Base-by-base conservation (phyloP, 2,113 vertebrate species). In the Thymallus thymallus region DNA sequence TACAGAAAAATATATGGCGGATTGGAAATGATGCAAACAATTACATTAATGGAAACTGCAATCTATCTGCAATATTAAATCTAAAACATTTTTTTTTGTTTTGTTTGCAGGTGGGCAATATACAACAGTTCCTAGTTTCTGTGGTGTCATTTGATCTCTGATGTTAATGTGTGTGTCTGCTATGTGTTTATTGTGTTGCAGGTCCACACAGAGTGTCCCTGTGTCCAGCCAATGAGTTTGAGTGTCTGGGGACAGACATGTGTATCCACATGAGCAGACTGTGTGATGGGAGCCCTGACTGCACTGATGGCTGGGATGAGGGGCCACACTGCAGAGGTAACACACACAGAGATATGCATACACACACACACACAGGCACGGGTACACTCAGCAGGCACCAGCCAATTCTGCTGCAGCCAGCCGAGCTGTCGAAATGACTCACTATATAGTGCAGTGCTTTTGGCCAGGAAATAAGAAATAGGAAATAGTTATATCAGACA, bases 191-290 rank as follows among this genome's bases (percentile, higher is more conserved):
- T 62, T 86, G 12, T 81, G 12, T 26, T 84, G 10, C 89, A 99
- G 97, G 97, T 88, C 92, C 94, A 18, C 95, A 97, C 88, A 96
- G 94, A 76, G 87, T 93, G 41, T 95, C 94, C 1, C 92, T 95
- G 71, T 99, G 97, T 89, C 96, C 96, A 4, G 96, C 95, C 3
- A 98, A 98, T 0, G 95, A 98, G 51, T 91, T 96, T 79, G 95
- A 95, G 62, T 99, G 97, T 85, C 91, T 96, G 84, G 96, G 96
- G 72, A 93, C 94, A 0, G 96, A 98, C 60, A 88, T 95, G 0
- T 99, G 97, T 77, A 91, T 98, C n/a, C 95, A 87, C 77, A 95
- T 98, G 94, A 94, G 93, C 90, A 97, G 94, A 69, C 78, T 98
- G 62, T 99, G 97, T 79, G 94, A 99, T 0, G 95, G 95, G 0